Evolutionary conservation across 2,113 vertebrate genomes (phyloP), one percentile per base, ranked within the genome.

Genomic region (Xiphophorus maculatus): DNA sequence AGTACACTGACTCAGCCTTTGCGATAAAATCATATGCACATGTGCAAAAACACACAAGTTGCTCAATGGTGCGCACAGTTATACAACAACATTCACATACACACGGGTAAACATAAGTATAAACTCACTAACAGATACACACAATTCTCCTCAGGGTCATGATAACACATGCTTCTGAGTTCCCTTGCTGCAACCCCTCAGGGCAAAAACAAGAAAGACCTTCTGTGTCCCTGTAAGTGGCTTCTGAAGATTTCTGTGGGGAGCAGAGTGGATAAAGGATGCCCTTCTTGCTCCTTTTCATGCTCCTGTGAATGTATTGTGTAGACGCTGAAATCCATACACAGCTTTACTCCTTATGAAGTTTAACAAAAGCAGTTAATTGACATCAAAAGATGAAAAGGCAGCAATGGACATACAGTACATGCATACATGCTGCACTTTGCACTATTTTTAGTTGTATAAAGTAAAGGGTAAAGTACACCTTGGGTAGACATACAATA

Each of bases 201-300:
- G 84, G 82, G 66, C 73, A 73, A 82, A 86, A 73, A 82, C 58
- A 74, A 76, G 66, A 83, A 85, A 79, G 85, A 75, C 82, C 77
- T 84, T 86, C 74, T 63, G 9, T 84, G 76, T 74, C 81, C 32
- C 71, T 67, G 54, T 76, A 75, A 86, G 78, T 77, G 69, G 35
- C 60, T 79, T 83, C 83, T 84, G 84, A 88, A 82, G 73, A 67
- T 72, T 80, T 90, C 76, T 77, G 32, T 71, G 65, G 66, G 71
- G 73, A 84, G 62, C 58, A 74, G 65, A 78, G 63, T 63, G 74
- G 69, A 82, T 87, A 74, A 83, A 89, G 42, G 51, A 84, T 84
- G 74, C 10, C 79, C 79, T 73, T 81, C 78, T 35, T 77, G 70
- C 63, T 75, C 48, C 17, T 54, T 60, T 28, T 40, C 71, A 48